Base-by-base conservation (phyloP, 2,888 invertebrate genomes). In the Troilus luridus region DNA sequence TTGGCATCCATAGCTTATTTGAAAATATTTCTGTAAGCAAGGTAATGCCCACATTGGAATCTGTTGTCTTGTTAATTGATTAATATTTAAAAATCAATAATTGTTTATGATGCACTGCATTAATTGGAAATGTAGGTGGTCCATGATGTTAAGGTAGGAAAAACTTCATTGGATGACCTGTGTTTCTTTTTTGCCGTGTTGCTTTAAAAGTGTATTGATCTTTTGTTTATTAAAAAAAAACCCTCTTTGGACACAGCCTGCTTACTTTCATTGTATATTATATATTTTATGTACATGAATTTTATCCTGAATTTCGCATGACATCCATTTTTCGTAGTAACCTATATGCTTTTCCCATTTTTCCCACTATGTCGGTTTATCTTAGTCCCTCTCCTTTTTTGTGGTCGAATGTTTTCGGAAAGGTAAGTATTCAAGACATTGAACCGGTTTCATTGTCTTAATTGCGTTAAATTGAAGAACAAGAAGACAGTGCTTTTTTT, bases 161-260 rank as follows among this genome's bases (percentile, higher is more conserved):
- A 85, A n/a, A 85, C 54, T 58, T 85, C 56, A 54, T 85, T 54
- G 85, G 85, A 85, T 85, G 85, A 54, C 85, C 85, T 85, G 85
- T 85, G 54, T 56, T 85, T 85, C 85, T 85, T 27, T 56, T 56
- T 56, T 85, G 85, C n/a, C n/a, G 72, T 77, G 72, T 41, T 41
- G 14, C 1, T 67, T 6, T 67, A 10, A 67, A 67, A 9, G 14
- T 14, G 0, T n/a, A 9, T 67, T 21, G n/a, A 67, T 19, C 11
- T 67, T 67, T 17, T 9, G 1, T n/a, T 67, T 14, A 0, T 12
- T 9, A n/a, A 5, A 56, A 17, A 56, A n/a, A 0, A 17, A n/a
- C n/a, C 85, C 56, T 85, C 27, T 85, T 85, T 85, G 85, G 85
- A n/a, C 56, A 85, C 85, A 85, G 85, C 85, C 85, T 85, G 85